A percentile compares a stretch with the other conserved stretches of the same genome.
phyloP scores from a whole-genome alignment of 2,888 invertebrate species.

The Lochmaea crataegi region DNA sequence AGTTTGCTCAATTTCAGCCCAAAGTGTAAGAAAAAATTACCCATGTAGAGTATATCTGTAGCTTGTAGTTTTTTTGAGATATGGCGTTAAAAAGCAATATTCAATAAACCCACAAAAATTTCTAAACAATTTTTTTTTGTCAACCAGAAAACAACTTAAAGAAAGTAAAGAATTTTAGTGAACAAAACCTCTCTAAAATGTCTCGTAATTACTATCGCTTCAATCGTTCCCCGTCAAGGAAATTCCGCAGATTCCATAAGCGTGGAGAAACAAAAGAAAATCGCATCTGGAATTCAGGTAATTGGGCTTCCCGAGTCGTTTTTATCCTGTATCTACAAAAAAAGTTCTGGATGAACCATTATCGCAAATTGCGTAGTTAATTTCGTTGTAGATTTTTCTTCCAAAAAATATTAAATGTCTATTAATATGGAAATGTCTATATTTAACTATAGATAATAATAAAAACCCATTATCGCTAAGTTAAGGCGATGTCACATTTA shows the following conservation, averaged over 20 bases:
- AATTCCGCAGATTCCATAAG: slow-evolving; percentile 12
- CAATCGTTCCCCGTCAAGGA: background rate
- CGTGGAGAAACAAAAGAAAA: background rate
- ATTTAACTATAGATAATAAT: too few species aligned
- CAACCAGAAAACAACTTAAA: background rate
- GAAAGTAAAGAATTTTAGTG: background rate
- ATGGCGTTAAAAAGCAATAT: too few species aligned
- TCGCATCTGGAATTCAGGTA: slow-evolving; percentile 11
- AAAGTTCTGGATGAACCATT: too few species aligned
- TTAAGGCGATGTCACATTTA: too few species aligned
- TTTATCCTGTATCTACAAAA: background rate
- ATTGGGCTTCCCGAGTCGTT: slow-evolving; percentile 7
- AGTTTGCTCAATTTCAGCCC: too few species aligned
- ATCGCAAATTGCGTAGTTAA: slow-evolving; percentile 10
- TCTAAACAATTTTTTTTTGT: background rate
- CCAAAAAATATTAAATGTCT: too few species aligned
- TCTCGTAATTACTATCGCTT: slow-evolving; percentile 1
- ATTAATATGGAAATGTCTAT: too few species aligned
- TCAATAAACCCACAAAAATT: background rate
- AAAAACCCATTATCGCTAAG: too few species aligned
- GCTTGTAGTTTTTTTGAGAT: too few species aligned
- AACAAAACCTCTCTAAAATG: background rate
- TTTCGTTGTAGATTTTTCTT: background rate
- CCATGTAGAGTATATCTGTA: too few species aligned
- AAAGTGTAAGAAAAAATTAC: too few species aligned